These are phyloP conservation scores for Chelonia mydas DNA, from an alignment of 2,797 vertebrate species.

Conservation along the genomic window DNA sequence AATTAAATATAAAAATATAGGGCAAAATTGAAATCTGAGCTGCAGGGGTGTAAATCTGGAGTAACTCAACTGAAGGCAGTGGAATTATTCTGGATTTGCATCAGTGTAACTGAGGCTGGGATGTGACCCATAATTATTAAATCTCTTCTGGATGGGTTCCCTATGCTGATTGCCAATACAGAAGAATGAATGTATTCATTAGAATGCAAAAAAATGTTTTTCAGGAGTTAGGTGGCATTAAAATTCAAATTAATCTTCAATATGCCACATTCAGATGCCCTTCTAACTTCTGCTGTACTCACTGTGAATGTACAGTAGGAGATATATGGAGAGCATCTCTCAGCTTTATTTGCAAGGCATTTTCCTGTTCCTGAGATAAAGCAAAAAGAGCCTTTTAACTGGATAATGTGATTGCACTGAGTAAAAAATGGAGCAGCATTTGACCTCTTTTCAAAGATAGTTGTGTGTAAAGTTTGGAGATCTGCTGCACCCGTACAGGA, in stretches of 20 bases:
- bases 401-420: background rate
- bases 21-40: background rate
- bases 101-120: background rate
- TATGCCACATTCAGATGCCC: background rate
- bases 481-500: background rate
- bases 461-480: background rate
- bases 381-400: background rate
- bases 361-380: background rate
- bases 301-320: background rate
- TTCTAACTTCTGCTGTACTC: background rate
- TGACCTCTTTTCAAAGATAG: background rate
- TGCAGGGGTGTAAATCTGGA: background rate
- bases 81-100: background rate
- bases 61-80: background rate
- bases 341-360: background rate
- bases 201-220: background rate
- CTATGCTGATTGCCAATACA: background rate
- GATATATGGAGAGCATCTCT: background rate
- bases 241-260: background rate
- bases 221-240: background rate
- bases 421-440: background rate
- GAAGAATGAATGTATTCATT: background rate
- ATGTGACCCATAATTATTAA: background rate
- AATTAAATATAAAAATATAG: background rate
- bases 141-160: background rate